Evolutionary conservation across 2,797 vertebrate genomes (phyloP), one percentile per base, ranked within the genome.

Genomic region (Pangasius macronema): DNA sequence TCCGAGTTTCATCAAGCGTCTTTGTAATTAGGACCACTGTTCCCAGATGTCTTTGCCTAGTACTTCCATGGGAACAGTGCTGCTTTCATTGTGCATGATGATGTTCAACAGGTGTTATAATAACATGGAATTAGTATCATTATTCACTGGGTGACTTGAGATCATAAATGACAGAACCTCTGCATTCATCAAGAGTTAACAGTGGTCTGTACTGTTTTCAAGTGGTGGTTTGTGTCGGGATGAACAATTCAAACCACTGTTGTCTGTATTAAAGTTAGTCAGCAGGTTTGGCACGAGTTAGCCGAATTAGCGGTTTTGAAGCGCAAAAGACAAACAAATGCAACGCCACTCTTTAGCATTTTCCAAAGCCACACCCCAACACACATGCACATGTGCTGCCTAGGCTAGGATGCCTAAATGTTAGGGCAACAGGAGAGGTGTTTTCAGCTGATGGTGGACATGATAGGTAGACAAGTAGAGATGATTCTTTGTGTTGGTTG

Each of bases 331-430:
- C 51, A 80, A 80, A 80, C 30, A 33, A 36, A 80, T 36, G 18
- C 53, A 57, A 24, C 53, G 9, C 33, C 18, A 46, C 14, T 20
- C 3, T 82, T 46, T 5, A 46, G 39, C 20, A 59, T 82, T 82
- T 82, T 65, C 59, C 59, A 63, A 49, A 82, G 80, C 39, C 80
- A 82, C 80, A 82, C 39, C 57, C 59, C 39, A 65, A 82, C 65
- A 57, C 82, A 57, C 36, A 46, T 82, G 63, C 14, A 82, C 79
- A 63, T 81, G 79, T 81, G 36, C 36, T 63, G 5, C 24, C 24
- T 63, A n/a, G 57, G 22, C 57, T 63, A 63, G 79, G 2, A 82
- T 49, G 80, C 57, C 39, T 82, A 18, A 82, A n/a, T 18, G 22
- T 42, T 81, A 27, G 22, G 18, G 36, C 11, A 81, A 81, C 36